A percentile compares a stretch with the other conserved stretches of the same genome.
Conservation (phyloP, 2,113 vertebrate species). For the pig (Sus scrofa) region T2T-Sscrofa CM000813.6:132858001-132858500, state of each 20-base stretch:
- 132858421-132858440: neutral
- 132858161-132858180: neutral
- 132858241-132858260: neutral
- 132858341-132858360: neutral
- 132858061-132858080: neutral
- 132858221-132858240: neutral
- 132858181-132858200: neutral
- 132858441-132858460: neutral
- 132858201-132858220: neutral
- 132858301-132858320: neutral
- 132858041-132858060: neutral
- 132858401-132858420: too few species aligned
- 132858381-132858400: neutral
- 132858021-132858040: neutral
- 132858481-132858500: constrained; percentile 17
- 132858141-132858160: neutral
- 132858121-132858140: neutral
- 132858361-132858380: neutral
- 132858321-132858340: neutral
- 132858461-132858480: neutral
- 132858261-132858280: neutral
- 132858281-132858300: neutral
- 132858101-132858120: neutral
- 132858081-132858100: neutral
- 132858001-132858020: neutral